Evolutionary conservation across 2,113 vertebrate genomes (phyloP).

Genomic region (Picathartes gymnocephalus): DNA sequence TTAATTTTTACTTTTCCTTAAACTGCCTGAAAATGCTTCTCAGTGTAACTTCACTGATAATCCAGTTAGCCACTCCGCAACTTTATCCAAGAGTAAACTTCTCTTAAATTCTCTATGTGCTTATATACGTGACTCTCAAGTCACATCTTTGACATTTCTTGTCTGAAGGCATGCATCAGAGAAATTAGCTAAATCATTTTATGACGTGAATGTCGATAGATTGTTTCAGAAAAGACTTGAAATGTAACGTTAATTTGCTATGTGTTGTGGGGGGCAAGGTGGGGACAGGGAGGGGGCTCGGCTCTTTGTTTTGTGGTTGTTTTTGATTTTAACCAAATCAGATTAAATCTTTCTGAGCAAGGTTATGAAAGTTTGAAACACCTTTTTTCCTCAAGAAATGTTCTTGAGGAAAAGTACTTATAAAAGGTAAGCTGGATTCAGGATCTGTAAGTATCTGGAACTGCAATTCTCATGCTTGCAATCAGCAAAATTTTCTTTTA

Average conservation of each 20-base stretch:
- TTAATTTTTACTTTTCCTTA: not conserved
- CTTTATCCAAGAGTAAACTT: not conserved
- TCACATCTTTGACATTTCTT: not conserved
- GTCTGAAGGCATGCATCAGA: not conserved
- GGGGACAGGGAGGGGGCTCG: rapidly evolving
- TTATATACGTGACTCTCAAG: not conserved
- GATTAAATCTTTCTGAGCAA: not conserved
- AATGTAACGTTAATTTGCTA: not conserved
- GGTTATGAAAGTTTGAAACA: not conserved
- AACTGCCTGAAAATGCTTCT: not conserved
- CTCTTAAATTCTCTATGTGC: not conserved
- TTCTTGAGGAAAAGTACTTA: not conserved
- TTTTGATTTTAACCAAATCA: not conserved
- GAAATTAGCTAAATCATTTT: not conserved
- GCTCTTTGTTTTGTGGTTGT: not conserved
- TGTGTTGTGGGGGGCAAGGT: not conserved
- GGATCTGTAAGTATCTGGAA: not conserved
- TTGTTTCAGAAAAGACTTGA: not conserved
- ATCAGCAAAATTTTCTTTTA: not conserved
- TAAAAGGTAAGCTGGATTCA: not conserved
- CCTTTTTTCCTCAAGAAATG: not conserved
- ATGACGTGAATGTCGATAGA: not conserved
- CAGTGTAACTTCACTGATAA: not conserved
- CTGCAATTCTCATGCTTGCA: not conserved
- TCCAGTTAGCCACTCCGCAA: not conserved